Base-by-base conservation (phyloP, 1,140 invertebrate genomes). In the Wiebesia pumilae region DNA sequence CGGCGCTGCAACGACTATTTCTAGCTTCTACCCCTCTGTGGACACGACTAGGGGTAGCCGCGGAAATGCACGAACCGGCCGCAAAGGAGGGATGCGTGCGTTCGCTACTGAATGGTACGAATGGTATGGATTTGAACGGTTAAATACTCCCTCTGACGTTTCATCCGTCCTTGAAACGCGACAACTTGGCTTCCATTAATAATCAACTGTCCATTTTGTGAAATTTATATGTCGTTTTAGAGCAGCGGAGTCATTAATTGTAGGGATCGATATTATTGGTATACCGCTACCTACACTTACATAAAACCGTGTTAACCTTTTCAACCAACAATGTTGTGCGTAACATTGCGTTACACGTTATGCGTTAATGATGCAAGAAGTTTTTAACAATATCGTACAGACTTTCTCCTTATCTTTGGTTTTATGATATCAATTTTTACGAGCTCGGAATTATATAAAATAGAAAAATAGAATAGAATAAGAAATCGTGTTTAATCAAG, bases 171-270 rank as follows among this genome's bases (percentile, higher is more conserved):
- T 75, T 75, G 38, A 43, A 75, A 33, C 0, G 1, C 71, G 19
- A 38, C 3, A 75, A 21, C 21, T 4, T 24, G 10, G 38, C 7
- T n/a, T 0, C 71, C 4, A 43, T 75, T 75, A 75, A 75, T 75
- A 75, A 75, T 75, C 71, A n/a, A 75, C 43, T 43, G 71, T 75
- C 38, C 71, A 75, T 38, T 27, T 33, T 38, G 71, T 43, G 38
- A 30, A n/a, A 71, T 62, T 54, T 54, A 80, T 80, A 30, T 62
- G 4, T 40, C 14, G 38, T 2, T 80, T 10, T 33, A 21, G 30
- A 24, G 78, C 0, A 2, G 54, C 2, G 51, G 16, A 9, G 7
- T 24, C 24, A 62, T 62, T 62, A 24, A 62, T 62, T 14, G 24
- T 3, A 27, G 24, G 21, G 58, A 27, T 62, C 58, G 24, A 62